Base-by-base conservation (phyloP, 2,888 invertebrate genomes). In the Hirudinaria manillensis region DNA sequence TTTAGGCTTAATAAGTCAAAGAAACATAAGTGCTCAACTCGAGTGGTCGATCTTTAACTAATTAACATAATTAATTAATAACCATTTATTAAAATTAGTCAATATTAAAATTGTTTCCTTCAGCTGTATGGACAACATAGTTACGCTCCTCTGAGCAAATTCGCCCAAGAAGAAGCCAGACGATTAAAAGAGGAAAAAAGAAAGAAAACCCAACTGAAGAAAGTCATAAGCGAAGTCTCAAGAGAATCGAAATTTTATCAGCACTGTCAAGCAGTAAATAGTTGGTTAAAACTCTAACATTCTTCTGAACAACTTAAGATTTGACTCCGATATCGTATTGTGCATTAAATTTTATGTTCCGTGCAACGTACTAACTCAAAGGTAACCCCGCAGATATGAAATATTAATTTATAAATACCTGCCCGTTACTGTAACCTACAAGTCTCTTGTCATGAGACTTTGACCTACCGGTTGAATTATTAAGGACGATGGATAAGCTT, bases 101-200 rank as follows among this genome's bases (percentile, higher is more conserved):
- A n/a, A 19, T 7, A 21, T 13, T 34, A 1, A 3, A 27, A 29
- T 32, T 2, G 16, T 38, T 27, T 68, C 68, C 3, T 36, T 36
- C 32, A 68, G 66, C 74, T 66, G 34, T 74, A 74, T 27, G 74
- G 66, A 45, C 74, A 74, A 45, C 74, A 74, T 66, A 66, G 38
- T 32, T 66, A 66, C n/a, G 66, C 24, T 32, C 74, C 74, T n/a
- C 66, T 74, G 24, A 74, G 74, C 32, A 61, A 74, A 29, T 66
- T 45, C 24, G 74, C 66, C 51, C 68, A 68, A 34, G 68, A 68
- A 68, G 68, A 68, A 24, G 32, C 68, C 7, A 68, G 68, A 36
- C 27, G 36, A 68, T 1, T 32, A n/a, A 68, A 16, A 68, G 68
- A 68, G 27, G 68, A 68, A 21, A 68, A 68, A 32, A 29, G 68